Evolutionary conservation across 2,888 invertebrate species (phyloP).

Genomic region (Melieria omissa): DNA sequence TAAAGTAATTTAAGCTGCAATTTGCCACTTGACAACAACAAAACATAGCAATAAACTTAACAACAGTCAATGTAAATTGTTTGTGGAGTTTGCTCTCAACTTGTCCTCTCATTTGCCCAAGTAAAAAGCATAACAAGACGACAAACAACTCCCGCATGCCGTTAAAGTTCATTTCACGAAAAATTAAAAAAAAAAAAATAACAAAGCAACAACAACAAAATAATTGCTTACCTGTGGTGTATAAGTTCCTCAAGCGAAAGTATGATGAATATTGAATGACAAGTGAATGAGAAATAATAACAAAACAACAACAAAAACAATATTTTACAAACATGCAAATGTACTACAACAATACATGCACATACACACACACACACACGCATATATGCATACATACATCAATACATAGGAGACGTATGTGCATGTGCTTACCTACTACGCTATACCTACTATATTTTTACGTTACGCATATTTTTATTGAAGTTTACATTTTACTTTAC

Average conservation of each 20-base stretch:
- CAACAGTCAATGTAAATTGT: too few relatives aligned
- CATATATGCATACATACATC: slow-evolving; percentile 11
- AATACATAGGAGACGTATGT: background rate
- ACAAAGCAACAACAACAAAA: slow-evolving; percentile 48
- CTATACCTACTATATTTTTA: too few relatives aligned
- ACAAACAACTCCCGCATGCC: too few relatives aligned
- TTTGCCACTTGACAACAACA: too few relatives aligned
- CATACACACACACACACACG: slow-evolving; percentile 1
- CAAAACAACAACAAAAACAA: slow-evolving; percentile 17
- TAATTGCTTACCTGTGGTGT: slow-evolving; percentile 61
- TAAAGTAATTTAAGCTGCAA: too few relatives aligned
- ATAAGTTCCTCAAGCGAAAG: slow-evolving; percentile 61
- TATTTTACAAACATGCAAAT: slow-evolving; percentile 6
- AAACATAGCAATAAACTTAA: too few relatives aligned
- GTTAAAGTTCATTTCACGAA: background rate
- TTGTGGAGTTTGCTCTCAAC: background rate
- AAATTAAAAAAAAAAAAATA: slow-evolving; percentile 40
- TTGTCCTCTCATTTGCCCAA: slow-evolving; percentile 5
- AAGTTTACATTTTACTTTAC: too few relatives aligned
- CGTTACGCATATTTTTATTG: too few relatives aligned
- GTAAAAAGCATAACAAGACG: slow-evolving; percentile 17
- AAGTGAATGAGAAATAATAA: slow-evolving; percentile 20
- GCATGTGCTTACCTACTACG: too few relatives aligned
- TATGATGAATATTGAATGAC: slow-evolving; percentile 9
- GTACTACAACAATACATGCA: background rate